Evolutionary conservation across 2,113 vertebrate genomes (phyloP).

Genomic region (Alethe castanea): DNA sequence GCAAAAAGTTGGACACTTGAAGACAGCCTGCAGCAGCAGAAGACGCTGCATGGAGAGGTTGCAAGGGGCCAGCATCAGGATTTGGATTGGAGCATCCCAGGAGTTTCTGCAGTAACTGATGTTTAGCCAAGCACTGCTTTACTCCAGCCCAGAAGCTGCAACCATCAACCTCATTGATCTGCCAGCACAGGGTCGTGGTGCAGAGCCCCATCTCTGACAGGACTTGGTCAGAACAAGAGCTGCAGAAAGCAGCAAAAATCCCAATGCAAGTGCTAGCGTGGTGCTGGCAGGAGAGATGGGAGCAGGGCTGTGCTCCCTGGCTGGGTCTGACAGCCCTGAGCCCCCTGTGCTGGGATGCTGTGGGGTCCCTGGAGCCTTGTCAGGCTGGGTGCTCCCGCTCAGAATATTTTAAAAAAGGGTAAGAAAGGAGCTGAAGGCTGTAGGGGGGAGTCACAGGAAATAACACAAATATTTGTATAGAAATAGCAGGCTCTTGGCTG

Average conservation of each 20-base stretch:
- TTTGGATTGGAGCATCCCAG: rapidly evolving
- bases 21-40: neutral
- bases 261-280: rapidly evolving
- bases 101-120: neutral
- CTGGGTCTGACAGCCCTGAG: neutral
- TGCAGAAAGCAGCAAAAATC: neutral
- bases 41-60: neutral
- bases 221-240: neutral
- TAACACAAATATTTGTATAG: constrained; percentile 68
- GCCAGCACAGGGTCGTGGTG: neutral
- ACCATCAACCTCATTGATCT: neutral
- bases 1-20: neutral
- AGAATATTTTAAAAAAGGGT: neutral
- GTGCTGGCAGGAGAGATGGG: neutral
- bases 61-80: neutral
- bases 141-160: neutral
- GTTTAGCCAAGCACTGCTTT: neutral
- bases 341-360: neutral
- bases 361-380: neutral
- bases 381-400: rapidly evolving
- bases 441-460: constrained; percentile 63
- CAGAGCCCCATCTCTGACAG: neutral
- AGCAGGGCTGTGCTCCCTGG: neutral
- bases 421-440: constrained; percentile 17
- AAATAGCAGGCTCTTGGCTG: constrained; percentile 63